Evolutionary conservation across 1,140 invertebrate species (phyloP).

Genomic region (Drosophila sp.): DNA sequence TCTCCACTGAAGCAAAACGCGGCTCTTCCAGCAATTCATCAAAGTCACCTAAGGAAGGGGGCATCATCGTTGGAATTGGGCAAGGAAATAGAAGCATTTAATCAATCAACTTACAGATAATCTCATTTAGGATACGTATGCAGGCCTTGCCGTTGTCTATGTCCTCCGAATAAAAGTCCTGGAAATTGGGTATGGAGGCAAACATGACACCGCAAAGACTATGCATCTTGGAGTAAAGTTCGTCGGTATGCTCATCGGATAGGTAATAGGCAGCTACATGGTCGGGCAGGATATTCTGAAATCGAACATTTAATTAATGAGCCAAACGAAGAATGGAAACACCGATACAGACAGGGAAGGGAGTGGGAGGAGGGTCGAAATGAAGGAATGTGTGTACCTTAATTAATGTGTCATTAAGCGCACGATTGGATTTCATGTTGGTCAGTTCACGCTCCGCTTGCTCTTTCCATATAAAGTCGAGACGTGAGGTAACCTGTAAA

Average conservation of each 20-base stretch:
- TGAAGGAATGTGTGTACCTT: slow-evolving; percentile 61
- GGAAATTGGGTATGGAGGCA: slow-evolving; percentile 99
- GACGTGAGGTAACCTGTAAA: slow-evolving; percentile 88
- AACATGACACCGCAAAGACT: slow-evolving; percentile 98
- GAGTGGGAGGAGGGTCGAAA: background rate
- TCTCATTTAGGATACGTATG: slow-evolving; percentile 98
- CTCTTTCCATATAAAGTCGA: slow-evolving; percentile 98
- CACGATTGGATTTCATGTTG: slow-evolving; percentile 89
- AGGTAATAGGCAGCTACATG: slow-evolving; percentile 98
- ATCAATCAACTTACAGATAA: slow-evolving; percentile 87
- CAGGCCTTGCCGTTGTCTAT: slow-evolving; percentile 98
- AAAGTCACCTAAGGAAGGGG: slow-evolving; percentile 86
- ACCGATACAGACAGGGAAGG: background rate
- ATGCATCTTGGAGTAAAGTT: slow-evolving; percentile 96
- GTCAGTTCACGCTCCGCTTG: slow-evolving; percentile 94
- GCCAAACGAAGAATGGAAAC: background rate
- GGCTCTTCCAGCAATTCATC: slow-evolving; percentile 95
- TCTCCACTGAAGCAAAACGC: slow-evolving; percentile 96
- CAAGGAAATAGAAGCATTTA: slow-evolving; percentile 25
- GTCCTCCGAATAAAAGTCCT: slow-evolving; percentile 99
- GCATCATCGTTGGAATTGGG: slow-evolving; percentile 30
- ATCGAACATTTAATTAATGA: slow-evolving; percentile 62
- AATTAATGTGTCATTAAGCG: slow-evolving; percentile 82
- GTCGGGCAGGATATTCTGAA: slow-evolving; percentile 95
- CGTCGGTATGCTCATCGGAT: slow-evolving; percentile 88